Conservation (phyloP, 1,140 invertebrate genomes). For the Lordiphosa stackelbergi region DNA sequence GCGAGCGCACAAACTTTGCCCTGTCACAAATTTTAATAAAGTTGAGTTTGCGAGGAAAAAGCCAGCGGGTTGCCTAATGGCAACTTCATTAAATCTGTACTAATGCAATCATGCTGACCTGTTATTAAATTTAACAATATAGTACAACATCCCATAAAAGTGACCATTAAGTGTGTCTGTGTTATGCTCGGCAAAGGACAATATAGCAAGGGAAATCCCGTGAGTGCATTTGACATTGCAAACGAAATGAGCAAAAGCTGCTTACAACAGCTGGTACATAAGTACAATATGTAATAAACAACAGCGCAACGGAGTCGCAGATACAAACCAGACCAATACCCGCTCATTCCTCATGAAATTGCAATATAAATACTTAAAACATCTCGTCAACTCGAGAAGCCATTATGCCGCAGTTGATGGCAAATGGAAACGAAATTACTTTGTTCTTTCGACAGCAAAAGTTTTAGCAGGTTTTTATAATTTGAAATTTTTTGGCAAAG, state of each 20-base stretch:
- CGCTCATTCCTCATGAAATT: slow-evolving; percentile 46
- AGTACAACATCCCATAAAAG: slow-evolving; percentile 1
- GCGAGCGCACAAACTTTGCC: no score
- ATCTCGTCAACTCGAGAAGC: slow-evolving; percentile 33
- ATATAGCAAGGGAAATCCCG: neutral
- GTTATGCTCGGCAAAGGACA: slow-evolving; percentile 2
- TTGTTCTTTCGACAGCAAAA: slow-evolving; percentile 48
- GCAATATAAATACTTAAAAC: slow-evolving; percentile 57
- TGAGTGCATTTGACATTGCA: slow-evolving; percentile 9
- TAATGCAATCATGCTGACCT: no score
- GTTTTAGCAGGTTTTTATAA: slow-evolving; percentile 24
- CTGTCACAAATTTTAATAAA: no score
- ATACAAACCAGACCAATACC: neutral
- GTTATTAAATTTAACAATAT: neutral
- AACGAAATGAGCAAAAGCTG: slow-evolving; percentile 25
- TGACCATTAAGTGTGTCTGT: neutral
- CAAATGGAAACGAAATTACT: slow-evolving; percentile 49
- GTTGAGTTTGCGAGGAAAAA: no score
- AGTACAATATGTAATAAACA: slow-evolving; percentile 9
- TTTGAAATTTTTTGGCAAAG: slow-evolving; percentile 15
- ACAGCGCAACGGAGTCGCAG: neutral
- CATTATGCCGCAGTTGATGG: slow-evolving; percentile 42
- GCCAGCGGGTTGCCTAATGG: no score
- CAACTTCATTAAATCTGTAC: no score
- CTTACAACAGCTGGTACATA: neutral